A percentile compares a stretch with the other conserved stretches of the same genome.
phyloP scores from a whole-genome alignment of 2,888 invertebrate genomes.

The Phyllotreta cruciferae region DNA sequence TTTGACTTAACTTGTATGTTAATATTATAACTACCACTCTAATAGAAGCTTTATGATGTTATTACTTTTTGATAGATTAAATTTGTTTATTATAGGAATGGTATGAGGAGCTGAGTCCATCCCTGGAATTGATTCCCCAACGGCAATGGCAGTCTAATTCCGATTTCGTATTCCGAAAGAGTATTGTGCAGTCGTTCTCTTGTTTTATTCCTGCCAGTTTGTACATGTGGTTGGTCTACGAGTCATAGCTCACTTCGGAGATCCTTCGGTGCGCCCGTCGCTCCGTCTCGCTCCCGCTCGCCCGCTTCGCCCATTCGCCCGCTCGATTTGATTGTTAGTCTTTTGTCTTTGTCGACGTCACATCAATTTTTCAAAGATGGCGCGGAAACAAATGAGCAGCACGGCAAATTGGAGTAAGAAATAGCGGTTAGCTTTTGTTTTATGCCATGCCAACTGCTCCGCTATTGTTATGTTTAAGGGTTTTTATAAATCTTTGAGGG shows the following conservation, averaged over 20 bases:
- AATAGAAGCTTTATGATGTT: no score
- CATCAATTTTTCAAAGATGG: constrained; percentile 62
- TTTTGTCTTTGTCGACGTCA: constrained; percentile 61
- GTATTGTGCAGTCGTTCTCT: constrained; percentile 57
- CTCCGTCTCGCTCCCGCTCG: constrained; percentile 29
- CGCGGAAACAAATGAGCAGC: constrained; percentile 62
- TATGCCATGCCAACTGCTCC: constrained; percentile 60
- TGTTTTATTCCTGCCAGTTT: constrained; percentile 56
- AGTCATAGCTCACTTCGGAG: constrained; percentile 53
- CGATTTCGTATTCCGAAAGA: constrained; percentile 58
- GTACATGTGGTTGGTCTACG: constrained; percentile 57
- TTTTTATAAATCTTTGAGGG: constrained; percentile 56
- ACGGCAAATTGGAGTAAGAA: constrained; percentile 62
- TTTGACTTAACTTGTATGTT: not conserved
- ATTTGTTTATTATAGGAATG: no score
- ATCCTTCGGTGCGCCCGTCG: constrained; percentile 34
- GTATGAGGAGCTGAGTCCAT: no score
- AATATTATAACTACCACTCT: not conserved
- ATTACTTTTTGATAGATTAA: no score
- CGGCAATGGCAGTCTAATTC: constrained; percentile 36
- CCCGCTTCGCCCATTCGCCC: constrained; percentile 51
- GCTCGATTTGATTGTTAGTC: constrained; percentile 57
- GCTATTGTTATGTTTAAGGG: constrained; percentile 59
- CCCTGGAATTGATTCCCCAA: constrained; percentile 29
- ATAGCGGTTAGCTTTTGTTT: constrained; percentile 63